phyloP scores from a whole-genome alignment of 2,113 vertebrate genomes.

The Muntiacus muntjak region DNA sequence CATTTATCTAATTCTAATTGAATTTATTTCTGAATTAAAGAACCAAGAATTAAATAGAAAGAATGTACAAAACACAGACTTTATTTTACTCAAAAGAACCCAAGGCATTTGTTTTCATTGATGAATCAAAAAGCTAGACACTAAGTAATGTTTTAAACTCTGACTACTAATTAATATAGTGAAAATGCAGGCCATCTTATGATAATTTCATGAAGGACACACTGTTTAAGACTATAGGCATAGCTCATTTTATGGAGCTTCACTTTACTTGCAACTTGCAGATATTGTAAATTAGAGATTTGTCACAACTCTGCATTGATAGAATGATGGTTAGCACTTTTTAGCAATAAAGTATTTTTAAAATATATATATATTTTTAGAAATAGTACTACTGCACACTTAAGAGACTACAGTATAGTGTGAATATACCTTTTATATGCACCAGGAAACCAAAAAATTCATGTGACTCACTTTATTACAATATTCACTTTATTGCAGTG shows the following conservation, averaged over 20 bases:
- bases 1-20: background rate
- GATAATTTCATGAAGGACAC: background rate
- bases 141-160: slow-evolving; percentile 21
- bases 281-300: background rate
- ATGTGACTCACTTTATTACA: background rate
- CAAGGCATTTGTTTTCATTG: slow-evolving; percentile 20
- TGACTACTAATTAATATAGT: background rate
- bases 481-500: background rate
- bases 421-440: background rate
- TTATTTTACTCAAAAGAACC: slow-evolving; percentile 8
- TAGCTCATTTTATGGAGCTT: background rate
- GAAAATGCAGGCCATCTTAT: background rate
- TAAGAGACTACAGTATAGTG: background rate
- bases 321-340: background rate
- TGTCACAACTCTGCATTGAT: background rate
- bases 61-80: background rate
- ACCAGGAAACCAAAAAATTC: background rate
- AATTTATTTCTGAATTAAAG: slow-evolving; percentile 47
- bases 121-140: background rate
- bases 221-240: background rate
- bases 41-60: slow-evolving; percentile 39
- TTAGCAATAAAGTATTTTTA: background rate
- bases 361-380: background rate
- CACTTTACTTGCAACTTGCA: background rate
- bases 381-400: background rate